Evolutionary conservation across 2,888 invertebrate genomes (phyloP), one percentile per base, ranked within the genome.

Genomic region (Callyntrura guangdongensis): DNA sequence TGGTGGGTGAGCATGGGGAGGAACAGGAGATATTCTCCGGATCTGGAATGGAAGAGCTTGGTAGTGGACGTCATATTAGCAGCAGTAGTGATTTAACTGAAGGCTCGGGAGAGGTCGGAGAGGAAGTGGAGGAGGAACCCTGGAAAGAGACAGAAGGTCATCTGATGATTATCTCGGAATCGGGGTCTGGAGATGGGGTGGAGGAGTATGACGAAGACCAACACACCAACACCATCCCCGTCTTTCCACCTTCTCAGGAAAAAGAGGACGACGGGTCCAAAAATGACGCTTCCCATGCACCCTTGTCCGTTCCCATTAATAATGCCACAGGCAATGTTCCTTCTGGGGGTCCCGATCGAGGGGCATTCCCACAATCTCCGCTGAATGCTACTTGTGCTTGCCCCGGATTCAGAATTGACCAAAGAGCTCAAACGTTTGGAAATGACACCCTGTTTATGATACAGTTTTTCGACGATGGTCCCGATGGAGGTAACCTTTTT

Each of bases 361-460:
- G 3, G 6, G 45, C 14, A 36, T 8, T n/a, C 5, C n/a, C 6
- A 45, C 27, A 12, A n/a, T n/a, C n/a, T n/a, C n/a, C 53, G 12
- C 81, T 59, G 6, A 67, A 83, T 47, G 25, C 67, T 0, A 84
- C 27, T 9, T 90, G 90, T 47, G 22, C 36, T n/a, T 90, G 90
- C 47, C 83, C 86, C n/a, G 56, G 67, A 12, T 86, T 90, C 20
- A 20, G 45, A 5, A 25, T 86, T 9, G 67, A 82, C 6, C 59
- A 64, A 12, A 20, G 90, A 45, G 49, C 74, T 0, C 83, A 77
- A 90, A 72, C 86, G 4, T 20, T 53, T 47, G 90, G 90, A 22
- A 90, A 86, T 45, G n/a, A 69, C 36, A 74, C 90, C 6, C 36
- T 64, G 36, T 90, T 86, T 45, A 64, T 86, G 79, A 61, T 86